Percentiles rank a stretch among this genome's conserved stretches.
Evolutionary conservation across 2,888 invertebrate species (phyloP).

Genomic region (Spodoptera littoralis): DNA sequence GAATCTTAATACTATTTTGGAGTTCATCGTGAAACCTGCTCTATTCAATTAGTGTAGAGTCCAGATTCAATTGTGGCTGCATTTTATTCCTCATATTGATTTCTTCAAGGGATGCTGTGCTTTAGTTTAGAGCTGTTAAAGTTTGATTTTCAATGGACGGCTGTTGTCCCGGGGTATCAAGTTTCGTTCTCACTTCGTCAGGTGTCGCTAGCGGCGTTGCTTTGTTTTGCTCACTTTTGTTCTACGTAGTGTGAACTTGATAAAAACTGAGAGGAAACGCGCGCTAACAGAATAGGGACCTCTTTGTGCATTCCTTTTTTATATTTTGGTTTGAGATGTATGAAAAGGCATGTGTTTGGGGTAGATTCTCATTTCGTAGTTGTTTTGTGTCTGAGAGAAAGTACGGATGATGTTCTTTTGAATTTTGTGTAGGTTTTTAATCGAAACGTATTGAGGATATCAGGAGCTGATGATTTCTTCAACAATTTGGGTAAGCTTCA

Average conservation of each 20-base stretch:
- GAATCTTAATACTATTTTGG: constrained; percentile 77
- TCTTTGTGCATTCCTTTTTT: constrained; percentile 66
- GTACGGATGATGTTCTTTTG: constrained; percentile 50
- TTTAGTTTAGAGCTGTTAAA: constrained; percentile 16
- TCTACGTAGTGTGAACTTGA: constrained; percentile 85
- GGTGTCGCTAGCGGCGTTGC: constrained; percentile 85
- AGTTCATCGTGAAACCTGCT: constrained; percentile 58
- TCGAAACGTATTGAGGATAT: constrained; percentile 33
- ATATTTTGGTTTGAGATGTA: constrained; percentile 54
- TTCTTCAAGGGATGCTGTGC: constrained; percentile 35
- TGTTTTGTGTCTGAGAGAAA: constrained; percentile 64
- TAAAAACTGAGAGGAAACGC: constrained; percentile 82
- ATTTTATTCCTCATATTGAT: constrained; percentile 31
- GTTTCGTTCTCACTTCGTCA: constrained; percentile 87
- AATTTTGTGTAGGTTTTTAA: constrained; percentile 27
- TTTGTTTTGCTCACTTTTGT: constrained; percentile 85
- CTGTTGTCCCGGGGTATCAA: constrained; percentile 71
- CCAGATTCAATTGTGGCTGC: constrained; percentile 45
- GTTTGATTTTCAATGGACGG: constrained; percentile 56
- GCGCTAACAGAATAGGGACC: constrained; percentile 74
- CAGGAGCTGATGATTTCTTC: constrained; percentile 25
- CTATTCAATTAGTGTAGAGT: constrained; percentile 59
- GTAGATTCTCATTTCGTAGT: constrained; percentile 61
- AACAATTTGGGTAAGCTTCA: too few species aligned
- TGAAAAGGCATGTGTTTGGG: constrained; percentile 70